A percentile compares a stretch with the other conserved stretches of the same genome.
phyloP scores from a whole-genome alignment of 2,888 invertebrate species.

The Heliconius cydno region DNA sequence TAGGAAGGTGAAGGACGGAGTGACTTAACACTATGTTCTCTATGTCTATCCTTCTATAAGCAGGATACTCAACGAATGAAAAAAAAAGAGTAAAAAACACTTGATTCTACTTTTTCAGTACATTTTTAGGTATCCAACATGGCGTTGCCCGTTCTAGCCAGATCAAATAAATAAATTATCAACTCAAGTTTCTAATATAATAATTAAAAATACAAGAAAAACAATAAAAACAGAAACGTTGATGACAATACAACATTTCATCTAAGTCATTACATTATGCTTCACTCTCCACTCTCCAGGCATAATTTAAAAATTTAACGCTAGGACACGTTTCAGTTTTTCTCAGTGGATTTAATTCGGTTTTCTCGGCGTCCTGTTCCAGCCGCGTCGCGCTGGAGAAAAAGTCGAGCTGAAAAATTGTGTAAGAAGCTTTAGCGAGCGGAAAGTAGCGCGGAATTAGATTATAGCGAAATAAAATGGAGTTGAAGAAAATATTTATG shows the following conservation, averaged over 20 bases:
- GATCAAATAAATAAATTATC: too few relatives aligned
- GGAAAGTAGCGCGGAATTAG: conserved; percentile 38
- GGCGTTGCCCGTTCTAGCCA: too few relatives aligned
- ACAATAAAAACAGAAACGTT: not conserved
- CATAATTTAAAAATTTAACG: conserved; percentile 39
- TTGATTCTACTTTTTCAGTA: too few relatives aligned
- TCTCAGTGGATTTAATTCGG: conserved; percentile 36
- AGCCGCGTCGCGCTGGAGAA: conserved; percentile 36
- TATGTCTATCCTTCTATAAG: too few relatives aligned
- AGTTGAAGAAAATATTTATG: conserved; percentile 35
- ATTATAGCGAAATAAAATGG: conserved; percentile 39
- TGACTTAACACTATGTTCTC: too few relatives aligned
- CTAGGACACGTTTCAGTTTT: conserved; percentile 43
- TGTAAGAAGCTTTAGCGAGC: conserved; percentile 39
- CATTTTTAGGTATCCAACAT: too few relatives aligned
- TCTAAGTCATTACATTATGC: conserved; percentile 29
- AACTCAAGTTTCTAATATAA: too few relatives aligned
- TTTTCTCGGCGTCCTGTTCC: conserved; percentile 42
- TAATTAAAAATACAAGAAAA: too few relatives aligned
- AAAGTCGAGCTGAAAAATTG: conserved; percentile 40
- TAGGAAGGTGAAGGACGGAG: too few relatives aligned
- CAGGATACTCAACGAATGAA: too few relatives aligned
- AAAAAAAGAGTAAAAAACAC: too few relatives aligned
- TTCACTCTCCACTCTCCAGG: conserved; percentile 24
- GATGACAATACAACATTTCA: conserved; percentile 5